Base-by-base conservation (phyloP, 2,113 vertebrate genomes). In the Dendrocopos noguchii region DNA sequence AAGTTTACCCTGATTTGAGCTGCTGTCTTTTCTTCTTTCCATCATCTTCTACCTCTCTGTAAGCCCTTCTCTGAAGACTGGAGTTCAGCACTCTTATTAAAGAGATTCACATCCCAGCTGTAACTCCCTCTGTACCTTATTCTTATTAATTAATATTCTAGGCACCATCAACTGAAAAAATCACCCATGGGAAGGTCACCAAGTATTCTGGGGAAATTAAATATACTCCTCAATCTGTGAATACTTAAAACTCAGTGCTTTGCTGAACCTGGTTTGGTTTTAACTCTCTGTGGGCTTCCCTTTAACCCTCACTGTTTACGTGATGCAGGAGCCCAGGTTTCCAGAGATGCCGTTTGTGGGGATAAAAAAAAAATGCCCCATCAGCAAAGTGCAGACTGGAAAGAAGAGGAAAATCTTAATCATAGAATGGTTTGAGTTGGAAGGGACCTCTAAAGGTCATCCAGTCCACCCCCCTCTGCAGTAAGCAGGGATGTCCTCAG, bases 111-210 rank as follows among this genome's bases (percentile, higher is more conserved):
- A 22, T 47, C 72, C 84, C 81, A 71, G 0, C 60, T 25, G 63
- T 27, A 63, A 10, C 78, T 85, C 73, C 74, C 53, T 4, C 15
- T 24, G 42, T 70, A 4, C 64, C 52, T 82, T 12, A 7, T 42
- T 92, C 46, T 71, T 60, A 15, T 28, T 93, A 64, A 91, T 93
- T 91, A 78, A 80, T 22, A 94, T 87, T 85, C 84, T 42, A 50
- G 57, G 68, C 81, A 78, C 9, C 9, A 0, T 71, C 76, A 71
- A 8, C 68, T 80, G 91, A 76, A 91, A 83, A 85, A 66, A 46
- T 39, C 87, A 87, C 93, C 84, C 70, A 8, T 61, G 94, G 73
- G 95, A 80, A 86, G 85, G 79, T 87, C 87, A 75, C 72, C 1
- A 16, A 46, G 29, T 91, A 2, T 75, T 91, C 47, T 56, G 87